These are phyloP conservation scores for Mycogona germanica DNA, from an alignment of 2,888 invertebrate genomes.

Conservation along the genomic window DNA sequence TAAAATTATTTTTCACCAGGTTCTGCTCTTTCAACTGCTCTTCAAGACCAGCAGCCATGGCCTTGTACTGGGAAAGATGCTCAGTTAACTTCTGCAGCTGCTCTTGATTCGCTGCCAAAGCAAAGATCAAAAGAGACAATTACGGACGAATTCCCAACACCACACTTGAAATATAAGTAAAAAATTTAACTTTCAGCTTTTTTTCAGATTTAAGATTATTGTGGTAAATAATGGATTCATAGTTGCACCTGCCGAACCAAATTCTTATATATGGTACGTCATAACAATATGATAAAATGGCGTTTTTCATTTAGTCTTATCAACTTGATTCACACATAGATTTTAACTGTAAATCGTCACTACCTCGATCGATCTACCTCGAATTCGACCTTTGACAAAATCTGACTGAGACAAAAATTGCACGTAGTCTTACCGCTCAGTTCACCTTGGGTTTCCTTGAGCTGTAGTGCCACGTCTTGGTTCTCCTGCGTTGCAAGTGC, in stretches of 20 bases:
- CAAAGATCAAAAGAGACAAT: conserved; percentile 3
- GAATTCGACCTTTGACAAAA: too few species aligned
- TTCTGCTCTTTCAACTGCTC: conserved; percentile 31
- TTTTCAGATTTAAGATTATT: too few species aligned
- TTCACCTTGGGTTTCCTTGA: conserved; percentile 27
- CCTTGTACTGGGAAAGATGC: conserved; percentile 71
- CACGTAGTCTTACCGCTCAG: conserved; percentile 28
- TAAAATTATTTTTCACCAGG: background rate
- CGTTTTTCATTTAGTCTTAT: background rate
- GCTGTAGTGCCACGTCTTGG: conserved; percentile 21
- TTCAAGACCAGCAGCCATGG: conserved; percentile 61
- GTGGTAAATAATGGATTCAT: too few species aligned
- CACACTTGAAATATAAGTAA: too few species aligned
- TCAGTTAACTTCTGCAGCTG: conserved; percentile 59
- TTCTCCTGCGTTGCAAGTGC: background rate
- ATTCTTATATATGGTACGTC: too few species aligned
- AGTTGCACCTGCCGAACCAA: too few species aligned
- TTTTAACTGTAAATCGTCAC: too few species aligned
- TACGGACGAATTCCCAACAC: background rate
- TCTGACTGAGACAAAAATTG: too few species aligned
- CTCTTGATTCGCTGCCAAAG: conserved; percentile 44
- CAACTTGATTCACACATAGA: too few species aligned
- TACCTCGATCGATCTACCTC: too few species aligned
- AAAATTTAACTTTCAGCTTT: too few species aligned
- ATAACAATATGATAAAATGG: background rate